Conservation (phyloP, 2,888 invertebrate genomes). For the Monopis laevigella region DNA sequence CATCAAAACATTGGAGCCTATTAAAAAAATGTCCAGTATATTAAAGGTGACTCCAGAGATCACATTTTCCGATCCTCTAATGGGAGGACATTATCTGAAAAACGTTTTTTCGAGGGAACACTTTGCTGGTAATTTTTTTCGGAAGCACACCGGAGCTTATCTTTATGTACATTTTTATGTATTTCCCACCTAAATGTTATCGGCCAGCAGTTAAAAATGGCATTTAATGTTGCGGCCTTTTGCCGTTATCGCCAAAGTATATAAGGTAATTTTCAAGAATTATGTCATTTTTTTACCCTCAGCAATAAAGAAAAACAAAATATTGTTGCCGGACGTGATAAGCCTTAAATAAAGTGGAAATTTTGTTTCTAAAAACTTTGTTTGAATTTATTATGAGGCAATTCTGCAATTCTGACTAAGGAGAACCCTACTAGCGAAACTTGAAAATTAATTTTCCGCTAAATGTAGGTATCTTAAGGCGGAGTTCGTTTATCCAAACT, state of each 20-base stretch:
- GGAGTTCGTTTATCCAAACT: too few species aligned
- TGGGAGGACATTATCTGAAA: constrained; percentile 50
- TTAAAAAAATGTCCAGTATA: too few species aligned
- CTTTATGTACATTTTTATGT: constrained; percentile 55
- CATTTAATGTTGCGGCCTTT: constrained; percentile 36
- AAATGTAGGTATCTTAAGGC: too few species aligned
- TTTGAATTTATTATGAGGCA: constrained; percentile 3
- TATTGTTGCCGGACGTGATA: not conserved
- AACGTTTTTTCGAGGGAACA: constrained; percentile 44
- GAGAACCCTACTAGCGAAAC: too few species aligned
- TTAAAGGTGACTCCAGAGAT: not conserved
- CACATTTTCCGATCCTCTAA: constrained; percentile 43
- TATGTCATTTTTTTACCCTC: constrained; percentile 31
- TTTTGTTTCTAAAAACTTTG: constrained; percentile 4
- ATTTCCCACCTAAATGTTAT: constrained; percentile 46
- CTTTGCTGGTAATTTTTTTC: constrained; percentile 46
- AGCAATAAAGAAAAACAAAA: constrained; percentile 29
- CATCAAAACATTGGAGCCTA: too few species aligned
- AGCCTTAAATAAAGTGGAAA: constrained; percentile 4
- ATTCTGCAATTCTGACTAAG: not conserved
- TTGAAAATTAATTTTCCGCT: too few species aligned
- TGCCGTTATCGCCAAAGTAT: constrained; percentile 36
- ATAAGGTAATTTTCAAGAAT: constrained; percentile 44
- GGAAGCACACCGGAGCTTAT: constrained; percentile 40
- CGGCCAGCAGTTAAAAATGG: constrained; percentile 38